phyloP scores from a whole-genome alignment of 2,888 invertebrate genomes.

The Gortyna flavago region DNA sequence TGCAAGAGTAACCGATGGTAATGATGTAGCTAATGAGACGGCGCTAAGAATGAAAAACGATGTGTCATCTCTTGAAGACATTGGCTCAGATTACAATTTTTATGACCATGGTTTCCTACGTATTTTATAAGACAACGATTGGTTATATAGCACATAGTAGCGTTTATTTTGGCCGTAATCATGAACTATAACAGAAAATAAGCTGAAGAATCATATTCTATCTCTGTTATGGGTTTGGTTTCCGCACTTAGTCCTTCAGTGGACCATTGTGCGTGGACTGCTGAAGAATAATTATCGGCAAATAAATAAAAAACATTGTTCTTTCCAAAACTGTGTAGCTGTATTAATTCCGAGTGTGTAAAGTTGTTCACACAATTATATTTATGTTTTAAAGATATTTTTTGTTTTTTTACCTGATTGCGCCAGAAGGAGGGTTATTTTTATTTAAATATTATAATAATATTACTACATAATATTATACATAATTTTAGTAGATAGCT shows the following conservation, averaged over 20 bases:
- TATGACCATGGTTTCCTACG: slow-evolving; percentile 16
- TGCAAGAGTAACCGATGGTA: neutral
- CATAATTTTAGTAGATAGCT: neutral
- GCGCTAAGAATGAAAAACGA: neutral
- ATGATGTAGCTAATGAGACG: neutral
- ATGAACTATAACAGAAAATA: neutral
- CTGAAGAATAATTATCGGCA: neutral
- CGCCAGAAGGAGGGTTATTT: too few species aligned
- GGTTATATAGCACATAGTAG: neutral
- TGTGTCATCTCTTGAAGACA: neutral
- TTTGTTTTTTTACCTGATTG: too few species aligned
- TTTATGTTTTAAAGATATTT: neutral
- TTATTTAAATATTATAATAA: too few species aligned
- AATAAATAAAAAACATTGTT: neutral
- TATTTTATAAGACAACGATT: neutral
- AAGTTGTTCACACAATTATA: neutral
- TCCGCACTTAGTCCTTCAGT: too few species aligned
- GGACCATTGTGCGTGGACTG: too few species aligned
- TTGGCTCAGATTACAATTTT: slow-evolving; percentile 20
- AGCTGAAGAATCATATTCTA: neutral
- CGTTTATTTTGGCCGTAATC: neutral
- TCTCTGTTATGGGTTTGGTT: too few species aligned
- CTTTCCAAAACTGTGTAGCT: neutral
- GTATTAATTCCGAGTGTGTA: neutral
- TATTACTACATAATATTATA: neutral